Conservation (phyloP, 1,140 invertebrate genomes). For the Penaeus chinensis region DNA sequence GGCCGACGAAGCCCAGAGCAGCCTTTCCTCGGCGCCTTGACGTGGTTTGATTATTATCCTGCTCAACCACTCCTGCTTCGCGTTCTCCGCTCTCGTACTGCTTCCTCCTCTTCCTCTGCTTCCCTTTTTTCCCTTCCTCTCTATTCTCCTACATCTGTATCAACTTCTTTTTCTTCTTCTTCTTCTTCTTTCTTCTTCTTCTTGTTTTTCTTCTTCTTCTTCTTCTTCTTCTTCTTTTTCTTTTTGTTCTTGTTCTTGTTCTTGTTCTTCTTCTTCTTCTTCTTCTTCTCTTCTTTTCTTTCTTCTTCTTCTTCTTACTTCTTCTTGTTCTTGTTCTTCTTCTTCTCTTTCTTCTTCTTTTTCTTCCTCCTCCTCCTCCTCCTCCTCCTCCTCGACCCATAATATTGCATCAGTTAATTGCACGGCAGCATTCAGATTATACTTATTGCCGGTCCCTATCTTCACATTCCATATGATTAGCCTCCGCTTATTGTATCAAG, state of each 20-base stretch:
- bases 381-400: background rate
- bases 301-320: background rate
- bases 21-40: too few relatives aligned
- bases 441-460: conserved; percentile 2
- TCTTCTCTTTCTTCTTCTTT: background rate
- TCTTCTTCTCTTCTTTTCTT: too few relatives aligned
- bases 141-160: background rate
- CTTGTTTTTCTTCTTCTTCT: background rate
- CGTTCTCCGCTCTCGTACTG: background rate
- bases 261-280: background rate
- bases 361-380: too few relatives aligned
- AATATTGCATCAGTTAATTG: background rate
- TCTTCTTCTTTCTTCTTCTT: too few relatives aligned
- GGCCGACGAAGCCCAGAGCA: too few relatives aligned
- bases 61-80: background rate
- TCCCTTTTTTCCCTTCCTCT: background rate
- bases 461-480: conserved; percentile 38
- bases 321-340: background rate
- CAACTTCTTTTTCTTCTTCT: background rate
- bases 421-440: conserved; percentile 10
- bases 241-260: background rate
- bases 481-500: conserved; percentile 33
- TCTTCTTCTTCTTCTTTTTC: background rate
- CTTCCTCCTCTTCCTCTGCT: background rate
- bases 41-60: background rate